Percentiles rank a stretch among this genome's conserved stretches.
phyloP scores from a whole-genome alignment of 2,888 invertebrate genomes.

The Agrotis clavis region DNA sequence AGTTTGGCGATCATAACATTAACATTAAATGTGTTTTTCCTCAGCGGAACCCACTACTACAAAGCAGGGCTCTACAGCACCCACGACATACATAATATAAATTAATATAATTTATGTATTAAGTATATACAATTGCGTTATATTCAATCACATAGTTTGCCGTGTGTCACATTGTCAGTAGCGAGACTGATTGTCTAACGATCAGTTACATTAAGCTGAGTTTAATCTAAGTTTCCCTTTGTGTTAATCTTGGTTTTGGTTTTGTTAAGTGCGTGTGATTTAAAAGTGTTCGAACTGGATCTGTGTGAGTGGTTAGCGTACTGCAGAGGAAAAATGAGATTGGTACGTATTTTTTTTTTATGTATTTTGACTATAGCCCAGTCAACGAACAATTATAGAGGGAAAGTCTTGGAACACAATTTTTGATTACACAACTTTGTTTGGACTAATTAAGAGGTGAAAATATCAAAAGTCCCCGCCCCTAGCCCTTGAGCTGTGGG shows the following conservation, averaged over 20 bases:
- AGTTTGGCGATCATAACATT: too few relatives aligned
- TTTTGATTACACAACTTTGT: too few relatives aligned
- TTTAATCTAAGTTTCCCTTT: conserved; percentile 3
- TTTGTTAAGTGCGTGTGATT: conserved; percentile 19
- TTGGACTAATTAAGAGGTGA: too few relatives aligned
- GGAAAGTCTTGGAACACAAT: too few relatives aligned
- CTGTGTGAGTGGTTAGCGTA: conserved; percentile 19
- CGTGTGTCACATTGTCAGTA: conserved; percentile 36
- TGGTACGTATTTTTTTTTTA: conserved; percentile 32
- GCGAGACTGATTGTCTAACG: conserved; percentile 3
- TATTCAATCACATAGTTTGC: conserved; percentile 34
- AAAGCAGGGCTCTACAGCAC: not conserved
- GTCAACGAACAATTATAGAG: too few relatives aligned
- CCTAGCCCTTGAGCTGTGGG: too few relatives aligned
- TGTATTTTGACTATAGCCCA: too few relatives aligned
- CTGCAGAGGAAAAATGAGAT: conserved; percentile 5
- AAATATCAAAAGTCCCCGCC: too few relatives aligned
- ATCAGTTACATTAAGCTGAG: conserved; percentile 13
- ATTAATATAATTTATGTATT: conserved; percentile 27
- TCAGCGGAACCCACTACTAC: conserved; percentile 17
- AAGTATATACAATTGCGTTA: conserved; percentile 36
- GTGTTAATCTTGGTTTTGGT: not conserved
- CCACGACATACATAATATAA: conserved; percentile 39
- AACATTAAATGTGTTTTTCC: not conserved
- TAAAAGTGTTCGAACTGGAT: conserved; percentile 22